A percentile compares a stretch with the other conserved stretches of the same genome.
Conservation (phyloP, 2,797 vertebrate species). For the Acestrorhynchus altus region DNA sequence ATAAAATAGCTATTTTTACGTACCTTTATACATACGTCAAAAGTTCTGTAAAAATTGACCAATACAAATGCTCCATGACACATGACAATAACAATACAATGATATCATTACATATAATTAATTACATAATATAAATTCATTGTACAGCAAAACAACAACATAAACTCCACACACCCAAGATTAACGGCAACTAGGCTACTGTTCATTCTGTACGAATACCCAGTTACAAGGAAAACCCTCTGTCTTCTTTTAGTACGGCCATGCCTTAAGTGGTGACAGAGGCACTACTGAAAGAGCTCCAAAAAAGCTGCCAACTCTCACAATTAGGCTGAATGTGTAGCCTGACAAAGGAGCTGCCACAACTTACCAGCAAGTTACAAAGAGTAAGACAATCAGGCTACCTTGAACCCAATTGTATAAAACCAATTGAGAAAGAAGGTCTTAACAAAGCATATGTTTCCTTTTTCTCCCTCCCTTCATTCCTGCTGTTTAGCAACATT, state of each 20-base stretch:
- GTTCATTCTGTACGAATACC: neutral
- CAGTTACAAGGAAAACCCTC: neutral
- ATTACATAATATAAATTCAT: no score
- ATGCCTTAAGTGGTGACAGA: neutral
- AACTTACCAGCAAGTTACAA: neutral
- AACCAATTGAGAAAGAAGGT: neutral
- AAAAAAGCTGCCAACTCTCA: neutral
- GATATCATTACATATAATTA: no score
- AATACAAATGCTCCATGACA: no score
- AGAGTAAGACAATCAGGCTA: neutral
- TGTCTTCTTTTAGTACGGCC: neutral
- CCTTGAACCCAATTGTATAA: neutral
- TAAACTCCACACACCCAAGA: no score
- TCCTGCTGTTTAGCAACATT: conserved; percentile 8
- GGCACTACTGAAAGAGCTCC: neutral
- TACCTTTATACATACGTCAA: no score
- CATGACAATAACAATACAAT: neutral
- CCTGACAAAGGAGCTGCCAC: neutral
- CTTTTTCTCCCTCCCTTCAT: neutral
- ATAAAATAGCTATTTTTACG: no score
- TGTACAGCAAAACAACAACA: no score
- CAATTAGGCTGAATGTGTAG: neutral
- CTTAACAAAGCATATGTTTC: neutral
- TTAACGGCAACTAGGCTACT: no score
- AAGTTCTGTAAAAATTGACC: no score